Percentiles rank a stretch among this genome's conserved stretches.
phyloP scores from a whole-genome alignment of 2,888 invertebrate genomes.

The Andrena dorsata region DNA sequence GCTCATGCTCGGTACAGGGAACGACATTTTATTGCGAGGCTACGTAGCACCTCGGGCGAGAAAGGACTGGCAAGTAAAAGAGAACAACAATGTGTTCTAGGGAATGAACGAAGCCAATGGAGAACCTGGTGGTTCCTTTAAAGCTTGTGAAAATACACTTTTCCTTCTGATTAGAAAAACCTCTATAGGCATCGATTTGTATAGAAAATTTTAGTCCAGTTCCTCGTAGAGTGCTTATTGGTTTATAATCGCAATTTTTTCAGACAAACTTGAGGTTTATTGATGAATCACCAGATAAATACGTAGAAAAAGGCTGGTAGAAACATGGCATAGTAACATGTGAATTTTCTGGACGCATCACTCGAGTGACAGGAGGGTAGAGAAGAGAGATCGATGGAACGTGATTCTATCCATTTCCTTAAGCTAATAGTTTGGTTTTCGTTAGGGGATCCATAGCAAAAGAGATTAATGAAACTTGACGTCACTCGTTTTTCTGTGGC shows the following conservation, averaged over 20 bases:
- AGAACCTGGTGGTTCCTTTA: background rate
- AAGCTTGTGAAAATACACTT: background rate
- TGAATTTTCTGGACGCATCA: no score
- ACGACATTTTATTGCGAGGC: conserved; percentile 32
- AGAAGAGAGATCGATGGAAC: no score
- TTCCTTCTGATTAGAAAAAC: background rate
- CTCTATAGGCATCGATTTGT: no score
- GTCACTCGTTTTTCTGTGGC: no score
- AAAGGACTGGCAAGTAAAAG: conserved; percentile 11
- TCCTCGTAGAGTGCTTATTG: no score
- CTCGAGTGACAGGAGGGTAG: no score
- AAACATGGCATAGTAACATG: no score
- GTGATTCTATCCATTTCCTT: background rate
- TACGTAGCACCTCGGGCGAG: conserved; percentile 1
- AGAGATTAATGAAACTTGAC: no score
- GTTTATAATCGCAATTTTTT: background rate
- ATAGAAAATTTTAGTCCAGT: no score
- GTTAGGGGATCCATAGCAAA: no score
- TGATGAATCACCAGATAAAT: no score
- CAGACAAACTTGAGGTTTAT: background rate
- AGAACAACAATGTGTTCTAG: conserved; percentile 8
- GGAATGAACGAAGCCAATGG: conserved; percentile 3
- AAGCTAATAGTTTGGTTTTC: background rate
- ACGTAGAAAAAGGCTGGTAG: no score
- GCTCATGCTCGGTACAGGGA: conserved; percentile 34